Conservation (phyloP, 2,113 vertebrate genomes). For the Pelmatolapia mariae region DNA sequence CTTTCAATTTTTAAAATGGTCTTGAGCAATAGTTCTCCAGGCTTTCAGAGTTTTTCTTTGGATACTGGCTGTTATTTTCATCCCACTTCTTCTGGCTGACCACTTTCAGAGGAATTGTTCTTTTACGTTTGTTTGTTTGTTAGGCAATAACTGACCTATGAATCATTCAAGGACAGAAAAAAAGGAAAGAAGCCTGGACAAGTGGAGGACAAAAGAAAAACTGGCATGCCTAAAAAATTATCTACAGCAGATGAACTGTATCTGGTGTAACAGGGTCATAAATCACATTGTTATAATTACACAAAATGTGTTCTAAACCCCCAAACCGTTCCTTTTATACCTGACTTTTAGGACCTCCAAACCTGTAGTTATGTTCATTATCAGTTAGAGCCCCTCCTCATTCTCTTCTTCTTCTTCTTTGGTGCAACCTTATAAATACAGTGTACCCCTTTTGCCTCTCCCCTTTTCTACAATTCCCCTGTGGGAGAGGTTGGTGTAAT, state of each 20-base stretch:
- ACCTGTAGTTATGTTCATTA: no score
- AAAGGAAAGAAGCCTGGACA: neutral
- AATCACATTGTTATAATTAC: no score
- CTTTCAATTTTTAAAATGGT: neutral
- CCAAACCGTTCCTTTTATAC: no score
- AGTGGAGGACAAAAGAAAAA: neutral
- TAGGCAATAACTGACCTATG: neutral
- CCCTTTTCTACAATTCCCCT: no score
- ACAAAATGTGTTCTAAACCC: no score
- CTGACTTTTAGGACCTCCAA: no score
- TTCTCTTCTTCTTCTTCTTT: no score
- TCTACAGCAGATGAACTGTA: neutral
- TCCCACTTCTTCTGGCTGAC: neutral
- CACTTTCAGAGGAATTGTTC: neutral
- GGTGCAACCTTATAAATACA: no score
- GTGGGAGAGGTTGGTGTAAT: no score
- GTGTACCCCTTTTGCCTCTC: no score
- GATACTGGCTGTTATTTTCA: neutral
- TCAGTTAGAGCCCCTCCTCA: no score
- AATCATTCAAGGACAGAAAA: neutral
- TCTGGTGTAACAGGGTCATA: no score
- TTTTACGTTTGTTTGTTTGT: neutral
- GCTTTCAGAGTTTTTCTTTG: neutral
- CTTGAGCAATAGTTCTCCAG: neutral
- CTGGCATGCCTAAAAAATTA: neutral